Evolutionary conservation across 2,888 invertebrate species (phyloP).

Genomic region (Drymonia ruficornis): DNA sequence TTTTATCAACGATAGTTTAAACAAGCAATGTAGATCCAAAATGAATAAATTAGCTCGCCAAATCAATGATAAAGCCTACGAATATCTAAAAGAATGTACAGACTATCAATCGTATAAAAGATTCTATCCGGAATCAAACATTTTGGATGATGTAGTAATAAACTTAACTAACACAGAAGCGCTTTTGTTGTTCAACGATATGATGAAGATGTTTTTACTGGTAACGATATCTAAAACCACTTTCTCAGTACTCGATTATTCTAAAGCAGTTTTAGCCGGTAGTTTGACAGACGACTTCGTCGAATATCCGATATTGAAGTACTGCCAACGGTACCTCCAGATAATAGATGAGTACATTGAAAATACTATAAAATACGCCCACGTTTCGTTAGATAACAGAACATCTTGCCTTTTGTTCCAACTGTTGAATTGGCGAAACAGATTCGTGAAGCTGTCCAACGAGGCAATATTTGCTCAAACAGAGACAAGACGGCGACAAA

Average conservation of each 20-base stretch:
- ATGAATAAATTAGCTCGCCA: conserved; percentile 25
- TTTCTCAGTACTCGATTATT: conserved; percentile 80
- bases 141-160: conserved; percentile 32
- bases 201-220: conserved; percentile 44
- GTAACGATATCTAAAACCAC: conserved; percentile 32
- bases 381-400: conserved; percentile 57
- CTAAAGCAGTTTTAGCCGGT: conserved; percentile 70
- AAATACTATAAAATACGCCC: conserved; percentile 53
- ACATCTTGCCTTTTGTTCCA: conserved; percentile 71
- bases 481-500: conserved; percentile 57
- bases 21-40: conserved; percentile 24
- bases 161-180: conserved; percentile 66
- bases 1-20: conserved; percentile 42
- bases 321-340: conserved; percentile 77
- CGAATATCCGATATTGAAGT: conserved; percentile 81
- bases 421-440: conserved; percentile 81
- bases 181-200: conserved; percentile 73
- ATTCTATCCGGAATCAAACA: conserved; percentile 59
- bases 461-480: conserved; percentile 57
- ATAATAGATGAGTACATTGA: conserved; percentile 74
- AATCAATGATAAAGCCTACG: conserved; percentile 51
- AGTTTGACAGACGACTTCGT: conserved; percentile 75
- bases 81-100: conserved; percentile 30
- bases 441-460: conserved; percentile 73
- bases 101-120: conserved; percentile 47